Conservation (phyloP, 2,113 vertebrate genomes). For the Ascaphus truei region DNA sequence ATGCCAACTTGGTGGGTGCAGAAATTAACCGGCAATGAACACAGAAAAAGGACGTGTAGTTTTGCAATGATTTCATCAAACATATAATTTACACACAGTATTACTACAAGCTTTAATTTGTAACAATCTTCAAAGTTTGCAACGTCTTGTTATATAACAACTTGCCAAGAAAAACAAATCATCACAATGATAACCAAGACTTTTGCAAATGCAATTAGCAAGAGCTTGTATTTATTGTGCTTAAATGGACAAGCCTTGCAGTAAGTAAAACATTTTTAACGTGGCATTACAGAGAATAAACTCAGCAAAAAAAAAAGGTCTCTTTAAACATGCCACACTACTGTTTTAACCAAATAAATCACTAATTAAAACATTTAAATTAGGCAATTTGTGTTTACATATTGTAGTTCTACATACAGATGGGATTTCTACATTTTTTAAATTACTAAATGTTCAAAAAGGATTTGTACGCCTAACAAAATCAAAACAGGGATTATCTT, state of each 20-base stretch:
- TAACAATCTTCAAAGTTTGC: neutral
- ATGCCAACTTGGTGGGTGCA: neutral
- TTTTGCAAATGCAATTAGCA: conserved; percentile 16
- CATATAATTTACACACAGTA: conserved; percentile 14
- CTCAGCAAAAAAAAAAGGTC: neutral
- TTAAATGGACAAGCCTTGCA: conserved; percentile 13
- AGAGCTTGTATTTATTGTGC: conserved; percentile 6
- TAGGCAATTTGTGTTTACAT: conserved; percentile 45
- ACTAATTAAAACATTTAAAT: conserved; percentile 51
- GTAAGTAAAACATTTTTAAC: conserved; percentile 23
- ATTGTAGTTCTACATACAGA: conserved; percentile 48
- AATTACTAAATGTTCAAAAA: conserved; percentile 55
- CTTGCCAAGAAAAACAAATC: conserved; percentile 28
- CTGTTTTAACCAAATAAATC: conserved; percentile 32
- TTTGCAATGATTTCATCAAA: neutral
- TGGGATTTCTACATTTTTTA: conserved; percentile 53
- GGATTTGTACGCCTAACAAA: conserved; percentile 60
- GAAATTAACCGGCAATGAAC: neutral
- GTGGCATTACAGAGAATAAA: neutral
- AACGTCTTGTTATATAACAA: neutral
- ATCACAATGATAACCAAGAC: neutral
- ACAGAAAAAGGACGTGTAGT: neutral
- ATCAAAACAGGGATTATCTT: conserved; percentile 66
- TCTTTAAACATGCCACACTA: conserved; percentile 34
- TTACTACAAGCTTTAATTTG: too few relatives aligned